Base-by-base conservation (phyloP, 1,140 invertebrate species). In the Mya arenaria region DNA sequence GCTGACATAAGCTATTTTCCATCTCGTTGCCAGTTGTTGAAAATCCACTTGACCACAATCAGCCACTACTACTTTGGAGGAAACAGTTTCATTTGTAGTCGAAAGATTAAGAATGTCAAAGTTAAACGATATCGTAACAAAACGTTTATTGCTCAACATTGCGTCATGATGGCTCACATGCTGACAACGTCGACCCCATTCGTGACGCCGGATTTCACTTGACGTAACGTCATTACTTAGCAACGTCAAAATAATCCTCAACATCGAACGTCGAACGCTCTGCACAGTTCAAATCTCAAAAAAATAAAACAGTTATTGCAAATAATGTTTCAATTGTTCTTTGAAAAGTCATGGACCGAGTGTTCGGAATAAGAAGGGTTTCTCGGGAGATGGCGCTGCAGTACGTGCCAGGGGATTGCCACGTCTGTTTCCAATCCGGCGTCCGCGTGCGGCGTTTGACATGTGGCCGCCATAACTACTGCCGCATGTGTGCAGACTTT, bases 381-480 rank as follows among this genome's bases (percentile, higher is more conserved):
- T 68, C 28, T 32, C 60, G 19, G n/a, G 23, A 37, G 19, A 68
- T 58, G 75, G 17, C 30, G 63, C 39, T 37, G 48, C 3, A 25
- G 15, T 79, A 55, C 36, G 75, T 23, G 15, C 36, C 37, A 10
- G 77, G 77, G 0, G 23, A 71, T 30, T 80, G 77, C 39, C n/a
- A 71, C 32, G 15, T 80, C 0, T 80, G 77, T 44, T 55, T 36
- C 19, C 77, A 69, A 25, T n/a, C 15, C 19, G 39, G 32, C 19
- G 52, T 58, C 2, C 56, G 25, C 37, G 55, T 71, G 13, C 37
- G 56, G 30, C 37, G 28, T 13, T 34, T 80, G 1, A 37, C 13
- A 3, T 80, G 77, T 60, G 48, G 48, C 19, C 36, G 39, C 23
- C 77, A 80, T 34, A 60, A 80, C 55, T 69, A 58, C 55, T 80